Conservation (phyloP, 2,797 vertebrate genomes). For the Rhinophrynus dorsalis region DNA sequence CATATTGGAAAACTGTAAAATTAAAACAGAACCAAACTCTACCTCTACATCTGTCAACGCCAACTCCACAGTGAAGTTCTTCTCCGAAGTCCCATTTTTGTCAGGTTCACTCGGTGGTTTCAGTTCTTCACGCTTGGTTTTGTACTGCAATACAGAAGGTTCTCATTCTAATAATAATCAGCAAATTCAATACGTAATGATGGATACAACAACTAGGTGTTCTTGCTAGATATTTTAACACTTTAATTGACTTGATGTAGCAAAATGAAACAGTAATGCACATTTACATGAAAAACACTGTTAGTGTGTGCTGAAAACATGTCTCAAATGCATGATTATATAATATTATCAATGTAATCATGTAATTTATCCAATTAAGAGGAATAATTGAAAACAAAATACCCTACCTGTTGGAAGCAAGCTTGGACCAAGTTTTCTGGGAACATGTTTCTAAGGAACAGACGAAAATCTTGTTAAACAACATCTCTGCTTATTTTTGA, state of each 20-base stretch:
- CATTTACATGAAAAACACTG: too few species aligned
- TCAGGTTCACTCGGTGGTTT: constrained; percentile 39
- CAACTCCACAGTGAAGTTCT: constrained; percentile 64
- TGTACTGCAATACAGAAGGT: constrained; percentile 76
- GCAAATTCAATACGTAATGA: too few species aligned
- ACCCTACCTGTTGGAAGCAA: constrained; percentile 93
- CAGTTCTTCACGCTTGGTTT: constrained; percentile 87
- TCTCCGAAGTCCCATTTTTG: constrained; percentile 59
- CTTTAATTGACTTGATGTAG: too few species aligned
- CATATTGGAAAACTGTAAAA: too few species aligned
- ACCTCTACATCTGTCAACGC: constrained; percentile 72
- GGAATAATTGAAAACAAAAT: constrained; percentile 9
- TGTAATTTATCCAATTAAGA: not conserved
- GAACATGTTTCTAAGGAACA: constrained; percentile 91
- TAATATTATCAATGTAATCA: too few species aligned
- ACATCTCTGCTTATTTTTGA: too few species aligned
- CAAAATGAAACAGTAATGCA: too few species aligned
- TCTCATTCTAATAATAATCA: too few species aligned
- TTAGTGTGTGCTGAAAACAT: too few species aligned
- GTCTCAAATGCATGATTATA: too few species aligned
- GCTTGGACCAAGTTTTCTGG: constrained; percentile 97
- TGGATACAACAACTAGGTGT: too few species aligned
- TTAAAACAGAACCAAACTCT: not conserved
- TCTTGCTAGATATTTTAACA: too few species aligned
- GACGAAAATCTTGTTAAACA: constrained; percentile 39